Evolutionary conservation across 2,888 invertebrate species (phyloP).

Genomic region (Dione vanillae): DNA sequence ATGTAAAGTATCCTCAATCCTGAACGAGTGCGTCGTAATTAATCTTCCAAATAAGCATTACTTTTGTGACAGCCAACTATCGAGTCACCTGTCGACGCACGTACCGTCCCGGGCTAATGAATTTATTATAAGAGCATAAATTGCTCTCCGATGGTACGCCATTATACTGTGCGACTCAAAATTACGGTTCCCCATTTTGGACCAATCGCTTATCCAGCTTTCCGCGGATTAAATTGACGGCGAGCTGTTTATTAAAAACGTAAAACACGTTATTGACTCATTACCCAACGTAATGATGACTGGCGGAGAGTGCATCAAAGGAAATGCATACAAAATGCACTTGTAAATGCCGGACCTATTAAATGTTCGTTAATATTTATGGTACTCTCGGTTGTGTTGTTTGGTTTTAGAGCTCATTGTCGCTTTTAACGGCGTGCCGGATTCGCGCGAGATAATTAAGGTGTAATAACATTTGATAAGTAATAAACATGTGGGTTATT

Average conservation of each 20-base stretch:
- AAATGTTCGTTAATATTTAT: slow-evolving; percentile 26
- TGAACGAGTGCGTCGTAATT: slow-evolving; percentile 31
- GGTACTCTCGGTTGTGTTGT: not conserved
- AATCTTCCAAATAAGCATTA: slow-evolving; percentile 38
- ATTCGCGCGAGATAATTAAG: slow-evolving; percentile 11
- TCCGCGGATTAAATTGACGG: slow-evolving; percentile 55
- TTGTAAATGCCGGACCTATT: slow-evolving; percentile 31
- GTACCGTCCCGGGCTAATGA: slow-evolving; percentile 64
- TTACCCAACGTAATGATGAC: slow-evolving; percentile 42
- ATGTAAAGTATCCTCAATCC: slow-evolving; percentile 32
- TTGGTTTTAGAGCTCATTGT: slow-evolving; percentile 21
- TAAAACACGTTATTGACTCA: slow-evolving; percentile 46
- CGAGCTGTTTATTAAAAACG: slow-evolving; percentile 54
- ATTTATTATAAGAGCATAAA: slow-evolving; percentile 84
- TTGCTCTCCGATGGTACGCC: slow-evolving; percentile 80
- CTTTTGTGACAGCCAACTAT: slow-evolving; percentile 27
- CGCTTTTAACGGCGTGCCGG: slow-evolving; percentile 15
- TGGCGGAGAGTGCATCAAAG: slow-evolving; percentile 43
- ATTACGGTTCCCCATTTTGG: slow-evolving; percentile 76
- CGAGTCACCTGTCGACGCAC: slow-evolving; percentile 34
- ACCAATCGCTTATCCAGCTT: slow-evolving; percentile 74
- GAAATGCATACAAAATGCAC: slow-evolving; percentile 34
- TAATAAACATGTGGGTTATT: slow-evolving; percentile 6
- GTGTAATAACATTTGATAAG: slow-evolving; percentile 11
- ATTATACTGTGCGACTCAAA: slow-evolving; percentile 76